phyloP scores from a whole-genome alignment of 2,113 vertebrate species.

The Lethenteron camtschaticum region DNA sequence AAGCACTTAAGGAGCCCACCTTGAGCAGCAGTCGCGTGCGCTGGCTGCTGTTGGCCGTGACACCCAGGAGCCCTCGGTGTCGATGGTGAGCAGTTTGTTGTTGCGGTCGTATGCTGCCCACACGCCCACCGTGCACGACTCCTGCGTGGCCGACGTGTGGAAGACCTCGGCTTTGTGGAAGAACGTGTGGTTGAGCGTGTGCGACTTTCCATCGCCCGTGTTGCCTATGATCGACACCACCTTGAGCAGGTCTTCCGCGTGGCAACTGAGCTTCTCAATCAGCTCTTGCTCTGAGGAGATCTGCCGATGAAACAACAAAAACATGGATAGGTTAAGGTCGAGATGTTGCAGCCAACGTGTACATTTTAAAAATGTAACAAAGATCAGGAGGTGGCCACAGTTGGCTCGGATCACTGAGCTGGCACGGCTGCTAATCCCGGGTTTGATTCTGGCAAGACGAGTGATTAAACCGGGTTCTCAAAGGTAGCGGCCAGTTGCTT shows the following conservation, averaged over 20 bases:
- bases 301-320: slow-evolving; percentile 22
- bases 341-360: not conserved
- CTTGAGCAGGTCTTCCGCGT: slow-evolving; percentile 69
- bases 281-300: slow-evolving; percentile 69
- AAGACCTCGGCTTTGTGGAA: slow-evolving; percentile 90
- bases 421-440: slow-evolving; percentile 8
- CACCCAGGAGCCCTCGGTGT: slow-evolving; percentile 81
- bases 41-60: slow-evolving; percentile 76
- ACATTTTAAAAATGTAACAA: slow-evolving; percentile 7
- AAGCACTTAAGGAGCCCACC: slow-evolving; percentile 19
- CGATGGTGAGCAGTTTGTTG: slow-evolving; percentile 61
- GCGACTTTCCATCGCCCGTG: slow-evolving; percentile 91
- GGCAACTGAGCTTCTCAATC: slow-evolving; percentile 53
- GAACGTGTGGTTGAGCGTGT: slow-evolving; percentile 93
- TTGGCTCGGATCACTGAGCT: not conserved
- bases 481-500: too few species aligned
- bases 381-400: not conserved
- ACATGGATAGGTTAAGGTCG: slow-evolving; percentile 1
- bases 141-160: slow-evolving; percentile 80
- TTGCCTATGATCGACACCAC: slow-evolving; percentile 97
- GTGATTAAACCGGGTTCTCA: too few species aligned
- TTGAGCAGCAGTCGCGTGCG: slow-evolving; percentile 80
- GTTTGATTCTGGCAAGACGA: too few species aligned
- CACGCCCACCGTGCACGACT: slow-evolving; percentile 88
- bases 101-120: slow-evolving; percentile 88